Conservation (phyloP, 2,113 vertebrate genomes). For the Mesocricetus auratus region DNA sequence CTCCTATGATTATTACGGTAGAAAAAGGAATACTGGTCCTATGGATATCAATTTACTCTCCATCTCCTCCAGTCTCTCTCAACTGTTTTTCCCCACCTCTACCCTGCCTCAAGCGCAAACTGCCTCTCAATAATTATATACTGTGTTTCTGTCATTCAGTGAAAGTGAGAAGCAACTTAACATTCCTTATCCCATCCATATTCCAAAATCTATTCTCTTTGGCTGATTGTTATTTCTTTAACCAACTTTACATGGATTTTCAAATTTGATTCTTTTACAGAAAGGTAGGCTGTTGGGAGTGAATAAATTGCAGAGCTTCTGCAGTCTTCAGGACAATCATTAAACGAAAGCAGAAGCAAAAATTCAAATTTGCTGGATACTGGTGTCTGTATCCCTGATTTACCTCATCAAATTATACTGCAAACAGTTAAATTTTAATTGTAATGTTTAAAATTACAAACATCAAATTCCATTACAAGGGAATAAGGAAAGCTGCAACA, state of each 20-base stretch:
- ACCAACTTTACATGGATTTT: neutral
- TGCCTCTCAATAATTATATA: neutral
- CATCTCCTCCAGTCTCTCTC: neutral
- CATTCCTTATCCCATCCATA: neutral
- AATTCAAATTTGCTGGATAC: neutral
- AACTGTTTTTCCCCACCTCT: no score
- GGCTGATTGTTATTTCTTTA: neutral
- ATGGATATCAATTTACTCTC: neutral
- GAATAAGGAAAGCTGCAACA: neutral
- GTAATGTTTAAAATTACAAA: neutral
- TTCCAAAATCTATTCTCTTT: constrained; percentile 11
- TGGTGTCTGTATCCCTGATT: neutral
- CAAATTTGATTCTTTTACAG: constrained; percentile 10
- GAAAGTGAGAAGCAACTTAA: neutral
- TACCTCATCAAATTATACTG: neutral
- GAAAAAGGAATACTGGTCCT: neutral
- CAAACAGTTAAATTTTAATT: neutral
- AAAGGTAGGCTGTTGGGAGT: neutral
- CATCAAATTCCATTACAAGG: neutral
- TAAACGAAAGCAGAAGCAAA: neutral
- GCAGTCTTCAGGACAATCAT: neutral
- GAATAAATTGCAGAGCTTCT: neutral
- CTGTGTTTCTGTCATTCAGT: constrained; percentile 13
- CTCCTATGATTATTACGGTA: constrained; percentile 20
- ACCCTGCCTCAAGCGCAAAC: neutral